Evolutionary conservation across 1,140 invertebrate species (phyloP), one percentile per base, ranked within the genome.

Genomic region (Sarcophaga peregrina): DNA sequence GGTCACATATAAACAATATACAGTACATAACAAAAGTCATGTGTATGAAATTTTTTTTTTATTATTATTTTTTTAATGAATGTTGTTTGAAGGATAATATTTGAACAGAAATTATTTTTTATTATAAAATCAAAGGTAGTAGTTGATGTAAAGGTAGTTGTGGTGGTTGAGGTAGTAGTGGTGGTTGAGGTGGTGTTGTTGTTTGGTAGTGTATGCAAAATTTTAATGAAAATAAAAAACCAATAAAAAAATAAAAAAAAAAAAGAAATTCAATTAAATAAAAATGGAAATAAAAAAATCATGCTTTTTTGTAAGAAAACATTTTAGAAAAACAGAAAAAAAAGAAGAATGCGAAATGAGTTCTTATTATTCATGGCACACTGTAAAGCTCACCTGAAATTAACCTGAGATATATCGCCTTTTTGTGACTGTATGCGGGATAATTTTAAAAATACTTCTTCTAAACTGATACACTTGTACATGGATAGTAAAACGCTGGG

Each of bases 391-490:
- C 81, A 90, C 89, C 88, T 90, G 85, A 90, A 90, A 74, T 90
- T 90, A 17, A 90, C 87, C 37, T 90, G 87, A 81, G 86, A 86
- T 5, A 89, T 86, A 17, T 88, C 88, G 15, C 87, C 88, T 83
- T 88, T 88, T 85, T 91, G 86, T 91, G 92, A 92, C 88, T 93
- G 92, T 85, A 91, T 92, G 84, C 92, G 91, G 8, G 93, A 98
- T 0, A 99, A 91, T 91, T 98, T 97, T 11, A 99, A 92, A 91
- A 99, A 99, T 2, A 98, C 97, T 85, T 98, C 97, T 91, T 99
- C 97, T 8, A 99, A 91, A 25, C 95, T 96, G 84, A 95, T 92
- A 87, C 96, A 96, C 85, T 94, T 93, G 90, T 97, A 97, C 91
- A 95, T 94, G 8, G 94, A 92, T 45, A 99, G 92, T 0, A 98